Base-by-base conservation (phyloP, 2,797 vertebrate species). In the Myotis daubentonii region DNA sequence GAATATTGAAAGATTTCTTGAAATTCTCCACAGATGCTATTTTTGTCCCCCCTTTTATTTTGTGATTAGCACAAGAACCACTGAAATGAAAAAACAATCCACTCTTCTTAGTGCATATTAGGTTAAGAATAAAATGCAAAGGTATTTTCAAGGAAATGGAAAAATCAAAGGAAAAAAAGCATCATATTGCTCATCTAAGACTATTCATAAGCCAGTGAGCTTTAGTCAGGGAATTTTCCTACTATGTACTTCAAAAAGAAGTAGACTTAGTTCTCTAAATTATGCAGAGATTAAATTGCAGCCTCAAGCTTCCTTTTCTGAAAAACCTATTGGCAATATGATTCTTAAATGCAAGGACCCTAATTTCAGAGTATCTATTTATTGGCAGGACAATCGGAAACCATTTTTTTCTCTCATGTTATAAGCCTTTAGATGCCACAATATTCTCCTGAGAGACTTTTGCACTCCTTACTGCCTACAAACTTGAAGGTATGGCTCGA, bases 211-310 rank as follows among this genome's bases (percentile, higher is more conserved):
- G 0, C 38, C 2, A 28, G 15, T 49, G 36, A 23, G 19, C 19
- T 55, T 74, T 87, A 93, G 85, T 92, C 85, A 90, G 28, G 62
- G 28, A 78, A 87, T 88, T 93, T 97, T 96, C 83, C 94, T 81
- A 60, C 65, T 66, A 44, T 44, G 44, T 11, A 68, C 78, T 65
- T 90, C 23, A 30, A 25, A 87, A 80, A 84, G 44, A 66, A 83
- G 36, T 2, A 55, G 38, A 53, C 25, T 85, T 87, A 91, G 76
- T 94, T 95, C 76, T 89, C 93, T 76, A 89, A 94, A 82, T 6
- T n/a, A 49, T 12, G 8, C 8, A 25, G 5, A 62, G 38, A 74
- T 33, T 92, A 93, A 91, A 81, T 0, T n/a, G 33, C 76, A 89
- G 78, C 55, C 76, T 72, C 83, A 44, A 84, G n/a, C 13, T 65